Evolutionary conservation across 2,113 vertebrate genomes (phyloP), one percentile per base, ranked within the genome.

Genomic region (Eptatretus burgeri): DNA sequence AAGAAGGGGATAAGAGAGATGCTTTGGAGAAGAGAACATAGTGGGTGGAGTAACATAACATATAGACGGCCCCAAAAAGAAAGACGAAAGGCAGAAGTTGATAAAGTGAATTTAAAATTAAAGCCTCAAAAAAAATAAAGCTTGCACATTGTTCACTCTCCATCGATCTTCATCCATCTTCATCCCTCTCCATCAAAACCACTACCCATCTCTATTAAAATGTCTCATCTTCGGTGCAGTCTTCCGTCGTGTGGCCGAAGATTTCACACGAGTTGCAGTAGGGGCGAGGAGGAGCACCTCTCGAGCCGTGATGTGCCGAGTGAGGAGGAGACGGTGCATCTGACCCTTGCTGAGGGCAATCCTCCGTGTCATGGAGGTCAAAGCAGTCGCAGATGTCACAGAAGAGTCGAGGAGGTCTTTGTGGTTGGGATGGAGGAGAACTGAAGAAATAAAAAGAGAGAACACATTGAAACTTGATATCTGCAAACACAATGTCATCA

Each of bases 331-430:
- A 86, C 0, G 78, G 75, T 67, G 76, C 71, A 51, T 62, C 56
- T 78, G 93, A 88, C 1, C 74, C 75, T 71, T 98, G 91, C 0
- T 83, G 93, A 2, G 91, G 89, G 66, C 91, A 96, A 71, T 98
- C 91, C 72, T 98, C 91, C 0, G 91, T 96, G 70, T 98, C 89
- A 0, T 98, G 91, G 52, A 84, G 81, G 53, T 98, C 91, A 2
- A 98, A 98, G 75, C 85, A 85, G 74, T 95, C 91, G 10, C 91
- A 98, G 68, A 94, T 96, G 73, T 98, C 91, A 10, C 91, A 98
- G 78, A 94, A 98, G 50, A 93, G 79, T 18, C 89, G 81, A 0
- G 87, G 89, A 5, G 79, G 77, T 2, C 63, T 67, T 53, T 87
- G 87, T 77, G 85, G 93, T 74, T 84, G 93, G 10, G 71, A 66